These are phyloP conservation scores for Semaprochilodus insignis DNA, from an alignment of 2,797 vertebrate genomes.

Conservation along the genomic window DNA sequence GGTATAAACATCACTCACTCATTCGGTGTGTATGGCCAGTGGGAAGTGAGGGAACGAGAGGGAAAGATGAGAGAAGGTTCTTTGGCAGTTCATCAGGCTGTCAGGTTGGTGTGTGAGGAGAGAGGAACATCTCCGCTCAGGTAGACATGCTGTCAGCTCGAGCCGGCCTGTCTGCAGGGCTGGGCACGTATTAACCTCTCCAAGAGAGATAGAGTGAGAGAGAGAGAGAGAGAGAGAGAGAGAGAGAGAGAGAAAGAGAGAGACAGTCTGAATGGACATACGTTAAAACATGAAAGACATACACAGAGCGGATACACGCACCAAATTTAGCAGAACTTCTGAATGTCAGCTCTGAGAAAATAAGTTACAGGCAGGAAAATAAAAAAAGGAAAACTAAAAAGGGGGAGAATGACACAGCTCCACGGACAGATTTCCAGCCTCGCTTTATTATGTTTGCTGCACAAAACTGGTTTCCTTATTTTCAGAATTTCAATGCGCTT, in stretches of 20 bases:
- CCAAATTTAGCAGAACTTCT: conserved; percentile 49
- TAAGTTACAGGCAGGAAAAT: conserved; percentile 37
- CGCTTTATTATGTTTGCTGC: conserved; percentile 24
- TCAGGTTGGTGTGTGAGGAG: conserved; percentile 78
- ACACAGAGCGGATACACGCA: conserved; percentile 63
- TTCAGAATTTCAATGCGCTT: conserved; percentile 25
- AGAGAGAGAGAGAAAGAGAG: conserved; percentile 36
- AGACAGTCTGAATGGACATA: conserved; percentile 67
- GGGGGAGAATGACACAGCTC: not conserved
- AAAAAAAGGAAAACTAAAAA: conserved; percentile 45
- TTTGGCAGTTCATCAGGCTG: conserved; percentile 82
- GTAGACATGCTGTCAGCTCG: conserved; percentile 83
- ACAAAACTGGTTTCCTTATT: conserved; percentile 7
- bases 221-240: conserved; percentile 50
- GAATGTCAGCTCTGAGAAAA: conserved; percentile 46
- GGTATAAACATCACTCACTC: conserved; percentile 65
- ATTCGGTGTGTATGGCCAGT: conserved; percentile 73
- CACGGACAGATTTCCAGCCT: conserved; percentile 9
- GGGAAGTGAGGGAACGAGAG: conserved; percentile 60
- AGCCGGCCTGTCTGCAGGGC: conserved; percentile 69
- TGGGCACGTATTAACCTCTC: conserved; percentile 79
- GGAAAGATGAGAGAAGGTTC: conserved; percentile 68
- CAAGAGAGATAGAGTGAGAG: conserved; percentile 44
- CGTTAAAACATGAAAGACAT: conserved; percentile 65
- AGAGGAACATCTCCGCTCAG: conserved; percentile 79